Evolutionary conservation across 2,888 invertebrate species (phyloP).

Genomic region (Tetrapedia diversipes): DNA sequence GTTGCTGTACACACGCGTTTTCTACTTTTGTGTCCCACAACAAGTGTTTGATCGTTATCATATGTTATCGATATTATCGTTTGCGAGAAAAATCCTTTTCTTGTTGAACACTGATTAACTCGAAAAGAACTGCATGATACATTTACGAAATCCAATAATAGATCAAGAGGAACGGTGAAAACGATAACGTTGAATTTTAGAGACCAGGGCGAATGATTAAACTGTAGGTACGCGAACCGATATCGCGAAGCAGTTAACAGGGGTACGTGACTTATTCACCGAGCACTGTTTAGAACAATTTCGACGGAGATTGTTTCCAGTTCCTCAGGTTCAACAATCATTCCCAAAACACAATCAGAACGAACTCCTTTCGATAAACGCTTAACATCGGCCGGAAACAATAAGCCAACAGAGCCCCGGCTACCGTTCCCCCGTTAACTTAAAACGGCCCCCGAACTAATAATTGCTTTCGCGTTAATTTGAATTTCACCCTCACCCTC

Average conservation of each 20-base stretch:
- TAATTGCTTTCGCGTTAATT: constrained; percentile 33
- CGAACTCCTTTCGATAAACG: constrained; percentile 35
- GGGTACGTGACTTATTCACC: constrained; percentile 44
- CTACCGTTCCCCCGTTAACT: constrained; percentile 26
- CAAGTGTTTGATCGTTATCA: too few relatives aligned
- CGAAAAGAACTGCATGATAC: too few relatives aligned
- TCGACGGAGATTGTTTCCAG: constrained; percentile 33
- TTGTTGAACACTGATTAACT: not conserved
- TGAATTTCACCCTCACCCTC: too few relatives aligned
- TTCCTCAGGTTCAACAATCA: constrained; percentile 40
- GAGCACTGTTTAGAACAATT: constrained; percentile 45
- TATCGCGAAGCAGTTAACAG: constrained; percentile 45
- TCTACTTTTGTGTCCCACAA: too few relatives aligned
- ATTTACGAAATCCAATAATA: too few relatives aligned
- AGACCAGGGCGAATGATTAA: constrained; percentile 19
- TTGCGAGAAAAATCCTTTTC: too few relatives aligned
- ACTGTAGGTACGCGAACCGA: constrained; percentile 22
- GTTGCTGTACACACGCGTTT: too few relatives aligned
- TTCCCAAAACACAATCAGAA: constrained; percentile 28
- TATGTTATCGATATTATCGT: too few relatives aligned
- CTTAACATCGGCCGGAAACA: constrained; percentile 20
- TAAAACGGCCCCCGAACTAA: constrained; percentile 33
- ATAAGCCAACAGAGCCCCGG: constrained; percentile 25
- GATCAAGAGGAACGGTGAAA: not conserved
- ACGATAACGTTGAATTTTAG: not conserved